Percentiles rank a stretch among this genome's conserved stretches.
These are phyloP conservation scores for Anisognathus igniventris DNA, from an alignment of 2,797 vertebrate genomes.

Conservation along the genomic window DNA sequence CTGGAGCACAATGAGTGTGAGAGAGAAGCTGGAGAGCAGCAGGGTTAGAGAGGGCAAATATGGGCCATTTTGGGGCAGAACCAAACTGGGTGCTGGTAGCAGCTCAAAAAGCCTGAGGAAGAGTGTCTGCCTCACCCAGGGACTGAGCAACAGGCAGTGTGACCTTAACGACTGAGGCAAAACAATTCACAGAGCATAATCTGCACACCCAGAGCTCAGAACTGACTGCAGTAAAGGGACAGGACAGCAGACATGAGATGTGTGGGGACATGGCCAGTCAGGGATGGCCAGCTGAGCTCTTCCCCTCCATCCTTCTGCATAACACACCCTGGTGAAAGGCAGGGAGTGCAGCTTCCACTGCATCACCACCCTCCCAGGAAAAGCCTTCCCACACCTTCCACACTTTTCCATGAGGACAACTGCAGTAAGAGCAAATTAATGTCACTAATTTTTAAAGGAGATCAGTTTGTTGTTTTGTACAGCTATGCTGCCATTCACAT, in stretches of 20 bases:
- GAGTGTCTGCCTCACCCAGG: fast-evolving
- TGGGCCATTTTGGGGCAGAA: background rate
- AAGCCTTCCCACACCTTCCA: background rate
- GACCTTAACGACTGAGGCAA: background rate
- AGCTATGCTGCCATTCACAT: background rate
- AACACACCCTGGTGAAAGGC: background rate
- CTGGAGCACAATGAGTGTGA: background rate
- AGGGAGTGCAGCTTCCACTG: background rate
- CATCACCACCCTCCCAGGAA: background rate
- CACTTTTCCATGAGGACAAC: background rate
- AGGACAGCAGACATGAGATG: background rate
- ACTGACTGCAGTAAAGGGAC: background rate
- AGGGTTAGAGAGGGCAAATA: background rate
- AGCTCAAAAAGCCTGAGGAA: background rate
- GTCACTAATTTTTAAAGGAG: background rate
- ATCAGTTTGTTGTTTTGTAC: background rate
- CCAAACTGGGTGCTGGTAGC: background rate
- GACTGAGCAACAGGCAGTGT: background rate
- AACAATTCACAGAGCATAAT: background rate
- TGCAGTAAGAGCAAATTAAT: background rate
- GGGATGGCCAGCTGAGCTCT: background rate
- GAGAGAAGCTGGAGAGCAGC: background rate
- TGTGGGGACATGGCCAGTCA: background rate
- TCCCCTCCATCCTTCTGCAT: background rate
- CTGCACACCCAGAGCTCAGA: background rate